Percentiles rank a stretch among this genome's conserved stretches.
Conservation (phyloP, 2,113 vertebrate genomes). For the Sorex fumeus region DNA sequence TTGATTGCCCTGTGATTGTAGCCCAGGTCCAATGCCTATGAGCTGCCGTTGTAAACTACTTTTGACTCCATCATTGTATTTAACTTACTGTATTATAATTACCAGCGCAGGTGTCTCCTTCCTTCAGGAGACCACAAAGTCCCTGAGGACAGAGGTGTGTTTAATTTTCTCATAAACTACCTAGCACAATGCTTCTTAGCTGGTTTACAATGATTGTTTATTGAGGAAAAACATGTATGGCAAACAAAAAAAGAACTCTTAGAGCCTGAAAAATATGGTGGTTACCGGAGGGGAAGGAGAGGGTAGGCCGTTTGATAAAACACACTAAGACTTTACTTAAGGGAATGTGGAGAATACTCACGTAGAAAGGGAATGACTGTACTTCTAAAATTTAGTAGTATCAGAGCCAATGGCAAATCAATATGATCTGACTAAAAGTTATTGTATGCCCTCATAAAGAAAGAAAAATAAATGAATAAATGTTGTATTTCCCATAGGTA, state of each 20-base stretch:
- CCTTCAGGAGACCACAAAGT: not conserved
- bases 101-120: not conserved
- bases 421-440: not conserved
- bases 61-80: not conserved
- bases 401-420: not conserved
- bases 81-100: not conserved
- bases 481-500: not conserved
- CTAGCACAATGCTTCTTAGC: not conserved
- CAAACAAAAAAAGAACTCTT: not conserved
- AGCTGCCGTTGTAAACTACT: not conserved
- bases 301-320: not conserved
- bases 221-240: not conserved
- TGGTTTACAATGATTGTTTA: not conserved
- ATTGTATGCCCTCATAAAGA: not conserved
- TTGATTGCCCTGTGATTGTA: not conserved
- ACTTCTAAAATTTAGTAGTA: not conserved
- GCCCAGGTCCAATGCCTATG: not conserved
- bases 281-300: too few relatives aligned
- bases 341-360: not conserved
- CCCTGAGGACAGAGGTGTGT: slow-evolving; percentile 34
- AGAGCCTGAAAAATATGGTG: too few relatives aligned
- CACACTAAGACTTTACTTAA: too few relatives aligned
- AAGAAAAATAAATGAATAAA: not conserved
- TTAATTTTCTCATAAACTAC: slow-evolving; percentile 42
- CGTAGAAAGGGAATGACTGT: not conserved